Conservation (phyloP, 1,140 invertebrate genomes). For the Drosophila sulfurigaster region DNA sequence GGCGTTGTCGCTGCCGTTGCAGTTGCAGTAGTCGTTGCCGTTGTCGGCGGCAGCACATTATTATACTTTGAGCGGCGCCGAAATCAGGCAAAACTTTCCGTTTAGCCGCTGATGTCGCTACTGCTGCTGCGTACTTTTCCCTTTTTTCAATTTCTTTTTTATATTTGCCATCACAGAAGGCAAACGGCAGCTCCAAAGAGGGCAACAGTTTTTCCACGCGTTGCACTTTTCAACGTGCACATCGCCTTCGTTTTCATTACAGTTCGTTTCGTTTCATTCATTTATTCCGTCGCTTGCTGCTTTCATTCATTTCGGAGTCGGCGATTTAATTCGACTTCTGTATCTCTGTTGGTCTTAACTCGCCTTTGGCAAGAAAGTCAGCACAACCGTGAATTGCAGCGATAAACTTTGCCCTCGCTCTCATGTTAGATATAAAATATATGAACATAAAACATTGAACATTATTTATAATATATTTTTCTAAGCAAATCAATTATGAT, state of each 20-base stretch:
- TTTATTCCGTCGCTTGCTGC: conserved; percentile 70
- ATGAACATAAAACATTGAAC: background rate
- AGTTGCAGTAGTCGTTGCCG: conserved; percentile 29
- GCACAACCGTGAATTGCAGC: background rate
- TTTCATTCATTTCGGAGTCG: conserved; percentile 75
- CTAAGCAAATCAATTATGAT: too few relatives aligned
- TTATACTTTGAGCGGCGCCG: conserved; percentile 75
- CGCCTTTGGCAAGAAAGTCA: conserved; percentile 15
- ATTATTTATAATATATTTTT: too few relatives aligned
- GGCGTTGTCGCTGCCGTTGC: conserved; percentile 3
- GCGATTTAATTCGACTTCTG: conserved; percentile 73
- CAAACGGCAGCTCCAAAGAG: conserved; percentile 42
- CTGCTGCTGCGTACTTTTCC: conserved; percentile 1
- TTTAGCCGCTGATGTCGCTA: conserved; percentile 26
- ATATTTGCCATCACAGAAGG: conserved; percentile 63
- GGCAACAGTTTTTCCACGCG: conserved; percentile 58
- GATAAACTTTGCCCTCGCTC: background rate
- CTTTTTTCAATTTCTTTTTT: conserved; percentile 34
- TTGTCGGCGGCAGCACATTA: conserved; percentile 59
- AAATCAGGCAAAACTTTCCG: conserved; percentile 74
- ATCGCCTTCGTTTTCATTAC: conserved; percentile 65
- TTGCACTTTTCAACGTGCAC: conserved; percentile 59
- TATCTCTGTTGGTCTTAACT: conserved; percentile 16
- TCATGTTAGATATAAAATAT: background rate
- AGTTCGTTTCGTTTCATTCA: conserved; percentile 69